These are phyloP conservation scores for Dryas iulia DNA, from an alignment of 1,140 invertebrate species.

Conservation along the genomic window DNA sequence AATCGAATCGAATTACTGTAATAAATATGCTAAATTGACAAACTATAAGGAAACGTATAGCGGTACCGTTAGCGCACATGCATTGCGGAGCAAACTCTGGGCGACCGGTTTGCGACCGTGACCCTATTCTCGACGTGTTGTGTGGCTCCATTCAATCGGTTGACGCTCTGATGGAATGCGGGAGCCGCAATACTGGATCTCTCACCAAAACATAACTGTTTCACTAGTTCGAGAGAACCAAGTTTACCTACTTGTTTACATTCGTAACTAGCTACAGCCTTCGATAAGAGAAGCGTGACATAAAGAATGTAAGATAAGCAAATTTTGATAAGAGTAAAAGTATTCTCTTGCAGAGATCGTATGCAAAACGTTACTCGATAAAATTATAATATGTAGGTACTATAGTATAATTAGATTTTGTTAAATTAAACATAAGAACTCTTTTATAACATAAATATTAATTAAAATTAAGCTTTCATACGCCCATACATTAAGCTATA, in stretches of 20 bases:
- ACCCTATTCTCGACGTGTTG: conserved; percentile 64
- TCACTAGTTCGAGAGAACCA: conserved; percentile 22
- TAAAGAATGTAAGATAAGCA: conserved; percentile 26
- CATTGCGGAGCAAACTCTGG: conserved; percentile 46
- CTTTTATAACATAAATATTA: too few species aligned
- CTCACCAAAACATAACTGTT: conserved; percentile 39
- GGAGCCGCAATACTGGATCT: conserved; percentile 42
- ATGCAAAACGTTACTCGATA: neutral
- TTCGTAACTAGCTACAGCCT: conserved; percentile 19
- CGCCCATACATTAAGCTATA: too few species aligned
- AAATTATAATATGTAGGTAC: neutral
- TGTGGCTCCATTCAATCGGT: conserved; percentile 53
- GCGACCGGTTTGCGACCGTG: conserved; percentile 66
- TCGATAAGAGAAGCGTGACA: conserved; percentile 26
- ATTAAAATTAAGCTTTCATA: too few species aligned
- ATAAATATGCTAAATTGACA: conserved; percentile 24
- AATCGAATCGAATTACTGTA: conserved; percentile 8
- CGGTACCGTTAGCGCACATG: conserved; percentile 57
- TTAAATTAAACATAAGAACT: too few species aligned
- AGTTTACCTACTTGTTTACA: conserved; percentile 24
- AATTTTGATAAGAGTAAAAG: conserved; percentile 26
- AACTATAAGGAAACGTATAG: conserved; percentile 42
- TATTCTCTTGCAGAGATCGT: conserved; percentile 4
- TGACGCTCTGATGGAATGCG: conserved; percentile 53
- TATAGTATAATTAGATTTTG: too few species aligned